Evolutionary conservation across 2,888 invertebrate genomes (phyloP).

Genomic region (Melinaea menophilus): DNA sequence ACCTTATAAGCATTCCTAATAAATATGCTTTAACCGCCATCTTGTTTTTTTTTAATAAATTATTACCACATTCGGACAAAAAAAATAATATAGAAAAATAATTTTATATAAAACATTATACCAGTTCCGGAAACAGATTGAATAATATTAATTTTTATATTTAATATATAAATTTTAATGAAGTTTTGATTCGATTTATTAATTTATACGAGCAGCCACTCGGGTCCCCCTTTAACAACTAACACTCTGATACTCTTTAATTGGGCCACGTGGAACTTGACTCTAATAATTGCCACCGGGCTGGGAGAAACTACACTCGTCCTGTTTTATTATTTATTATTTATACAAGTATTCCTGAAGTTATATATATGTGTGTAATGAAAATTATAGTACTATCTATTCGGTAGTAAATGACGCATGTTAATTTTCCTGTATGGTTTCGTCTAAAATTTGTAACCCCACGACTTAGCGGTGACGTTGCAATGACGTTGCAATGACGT

Average conservation of each 20-base stretch:
- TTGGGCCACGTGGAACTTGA: conserved; percentile 27
- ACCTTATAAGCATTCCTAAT: too few species aligned
- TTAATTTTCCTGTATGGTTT: too few species aligned
- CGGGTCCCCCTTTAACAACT: conserved; percentile 22
- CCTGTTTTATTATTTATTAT: background rate
- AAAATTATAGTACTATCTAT: background rate
- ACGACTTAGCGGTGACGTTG: too few species aligned
- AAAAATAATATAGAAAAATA: too few species aligned
- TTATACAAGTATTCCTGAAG: background rate
- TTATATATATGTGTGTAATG: background rate
- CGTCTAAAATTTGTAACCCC: too few species aligned
- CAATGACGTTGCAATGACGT: conserved; percentile 6
- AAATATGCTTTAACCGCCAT: too few species aligned
- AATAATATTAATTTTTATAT: too few species aligned
- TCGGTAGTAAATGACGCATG: too few species aligned
- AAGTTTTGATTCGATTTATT: conserved; percentile 42
- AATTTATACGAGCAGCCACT: conserved; percentile 27
- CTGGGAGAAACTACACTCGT: background rate
- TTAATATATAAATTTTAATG: conserved; percentile 17
- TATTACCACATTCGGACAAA: too few species aligned
- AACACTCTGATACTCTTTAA: conserved; percentile 17
- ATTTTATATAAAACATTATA: too few species aligned
- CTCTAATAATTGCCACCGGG: conserved; percentile 8
- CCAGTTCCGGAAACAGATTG: too few species aligned
- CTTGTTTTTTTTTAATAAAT: too few species aligned